Conservation (phyloP, 2,113 vertebrate genomes). For the Pipra filicauda region DNA sequence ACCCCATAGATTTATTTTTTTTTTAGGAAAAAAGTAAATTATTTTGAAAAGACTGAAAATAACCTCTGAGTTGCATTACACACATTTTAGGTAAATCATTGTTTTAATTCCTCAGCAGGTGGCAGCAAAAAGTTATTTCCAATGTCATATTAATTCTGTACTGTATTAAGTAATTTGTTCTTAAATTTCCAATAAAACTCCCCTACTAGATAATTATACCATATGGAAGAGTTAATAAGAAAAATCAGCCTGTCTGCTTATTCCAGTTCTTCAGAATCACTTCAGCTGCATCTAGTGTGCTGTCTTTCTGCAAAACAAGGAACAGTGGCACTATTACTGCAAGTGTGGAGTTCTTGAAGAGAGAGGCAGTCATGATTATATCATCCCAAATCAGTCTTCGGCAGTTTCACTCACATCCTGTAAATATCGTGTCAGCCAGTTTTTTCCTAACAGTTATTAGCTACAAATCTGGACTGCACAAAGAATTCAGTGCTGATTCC, state of each 20-base stretch:
- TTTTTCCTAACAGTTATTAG: background rate
- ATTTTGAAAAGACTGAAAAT: slow-evolving; percentile 10
- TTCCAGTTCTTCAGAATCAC: slow-evolving; percentile 89
- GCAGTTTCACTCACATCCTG: background rate
- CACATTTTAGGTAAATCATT: background rate
- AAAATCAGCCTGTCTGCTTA: slow-evolving; percentile 37
- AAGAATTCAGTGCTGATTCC: background rate
- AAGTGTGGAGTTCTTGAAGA: background rate
- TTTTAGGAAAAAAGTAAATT: background rate
- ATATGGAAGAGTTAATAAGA: background rate
- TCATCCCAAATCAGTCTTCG: background rate
- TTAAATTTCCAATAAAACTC: background rate
- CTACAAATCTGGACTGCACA: background rate
- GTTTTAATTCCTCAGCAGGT: slow-evolving; percentile 36
- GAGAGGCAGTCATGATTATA: background rate
- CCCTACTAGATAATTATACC: background rate
- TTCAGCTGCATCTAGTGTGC: slow-evolving; percentile 88
- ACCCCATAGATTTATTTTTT: background rate
- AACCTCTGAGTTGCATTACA: background rate
- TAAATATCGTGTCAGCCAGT: background rate
- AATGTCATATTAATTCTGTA: background rate
- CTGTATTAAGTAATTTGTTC: background rate
- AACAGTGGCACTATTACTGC: background rate
- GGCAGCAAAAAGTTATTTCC: slow-evolving; percentile 39
- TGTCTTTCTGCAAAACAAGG: slow-evolving; percentile 83